A percentile compares a stretch with the other conserved stretches of the same genome.
Conservation (phyloP, 2,797 vertebrate species). For the Pangasius macronema region DNA sequence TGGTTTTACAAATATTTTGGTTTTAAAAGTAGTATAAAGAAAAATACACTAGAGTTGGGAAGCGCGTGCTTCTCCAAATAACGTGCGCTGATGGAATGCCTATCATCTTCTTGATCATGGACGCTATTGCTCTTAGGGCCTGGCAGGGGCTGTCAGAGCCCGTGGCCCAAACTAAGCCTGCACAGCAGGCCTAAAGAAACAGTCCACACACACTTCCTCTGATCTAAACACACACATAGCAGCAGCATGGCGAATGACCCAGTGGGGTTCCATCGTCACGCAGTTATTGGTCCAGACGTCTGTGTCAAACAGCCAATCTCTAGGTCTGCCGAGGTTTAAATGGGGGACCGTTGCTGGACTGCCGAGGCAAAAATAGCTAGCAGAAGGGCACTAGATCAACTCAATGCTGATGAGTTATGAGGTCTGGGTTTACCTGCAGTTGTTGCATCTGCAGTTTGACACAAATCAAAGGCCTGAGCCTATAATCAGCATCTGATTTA, state of each 20-base stretch:
- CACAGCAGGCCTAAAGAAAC: slow-evolving; percentile 55
- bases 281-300: slow-evolving; percentile 53
- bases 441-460: slow-evolving; percentile 67
- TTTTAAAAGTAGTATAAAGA: not conserved
- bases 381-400: slow-evolving; percentile 48
- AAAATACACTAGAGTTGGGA: not conserved
- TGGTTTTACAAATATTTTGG: not conserved
- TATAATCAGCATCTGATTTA: slow-evolving; percentile 52
- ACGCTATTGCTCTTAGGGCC: slow-evolving; percentile 66
- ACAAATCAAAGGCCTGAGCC: slow-evolving; percentile 66
- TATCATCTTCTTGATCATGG: slow-evolving; percentile 52
- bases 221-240: slow-evolving; percentile 26
- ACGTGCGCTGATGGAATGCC: slow-evolving; percentile 44
- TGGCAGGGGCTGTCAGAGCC: slow-evolving; percentile 67
- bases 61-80: slow-evolving; percentile 33
- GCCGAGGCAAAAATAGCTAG: slow-evolving; percentile 40
- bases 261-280: slow-evolving; percentile 64
- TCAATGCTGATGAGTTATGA: slow-evolving; percentile 56
- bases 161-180: slow-evolving; percentile 56
- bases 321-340: slow-evolving; percentile 9
- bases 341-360: slow-evolving; percentile 3
- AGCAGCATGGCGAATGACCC: slow-evolving; percentile 68
- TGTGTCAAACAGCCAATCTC: slow-evolving; percentile 65
- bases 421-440: slow-evolving; percentile 62
- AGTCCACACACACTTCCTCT: slow-evolving; percentile 55